These are phyloP conservation scores for Drosophila anomelani DNA, from an alignment of 2,888 invertebrate species.

Conservation along the genomic window DNA sequence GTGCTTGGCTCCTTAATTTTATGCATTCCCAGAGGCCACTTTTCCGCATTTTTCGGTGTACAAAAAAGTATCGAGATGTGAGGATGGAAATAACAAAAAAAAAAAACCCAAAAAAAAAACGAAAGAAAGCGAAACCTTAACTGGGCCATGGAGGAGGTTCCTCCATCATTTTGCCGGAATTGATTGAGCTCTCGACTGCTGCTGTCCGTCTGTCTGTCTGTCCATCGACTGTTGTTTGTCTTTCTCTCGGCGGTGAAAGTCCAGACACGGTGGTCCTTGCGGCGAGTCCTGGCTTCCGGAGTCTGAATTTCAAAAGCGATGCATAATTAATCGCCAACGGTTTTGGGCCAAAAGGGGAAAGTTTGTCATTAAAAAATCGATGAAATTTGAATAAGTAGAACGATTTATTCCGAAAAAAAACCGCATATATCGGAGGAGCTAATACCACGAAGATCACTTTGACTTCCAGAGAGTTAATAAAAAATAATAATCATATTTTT, in stretches of 20 bases:
- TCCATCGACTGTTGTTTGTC: conserved; percentile 26
- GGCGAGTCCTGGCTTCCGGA: conserved; percentile 23
- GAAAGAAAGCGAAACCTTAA: background rate
- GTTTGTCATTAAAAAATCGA: conserved; percentile 40
- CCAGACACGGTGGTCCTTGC: conserved; percentile 10
- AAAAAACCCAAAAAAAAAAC: background rate
- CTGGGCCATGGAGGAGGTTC: conserved; percentile 8
- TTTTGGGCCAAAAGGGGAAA: background rate
- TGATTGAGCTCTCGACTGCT: conserved; percentile 63
- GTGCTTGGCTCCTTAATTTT: background rate
- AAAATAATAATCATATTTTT: background rate
- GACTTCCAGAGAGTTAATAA: background rate
- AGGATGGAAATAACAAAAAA: background rate
- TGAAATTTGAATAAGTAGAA: conserved; percentile 37
- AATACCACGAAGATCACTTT: background rate
- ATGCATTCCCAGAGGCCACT: conserved; percentile 1
- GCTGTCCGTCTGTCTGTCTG: background rate
- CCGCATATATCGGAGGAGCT: too few species aligned
- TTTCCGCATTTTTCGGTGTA: background rate
- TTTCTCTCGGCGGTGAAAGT: background rate
- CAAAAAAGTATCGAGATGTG: background rate
- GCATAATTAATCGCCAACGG: conserved; percentile 38
- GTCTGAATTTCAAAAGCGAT: conserved; percentile 2
- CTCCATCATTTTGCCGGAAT: conserved; percentile 47
- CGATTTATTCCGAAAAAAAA: conserved; percentile 8